phyloP scores from a whole-genome alignment of 64 coral and sea anemone genomes.

The Stylophora pistillata region DNA sequence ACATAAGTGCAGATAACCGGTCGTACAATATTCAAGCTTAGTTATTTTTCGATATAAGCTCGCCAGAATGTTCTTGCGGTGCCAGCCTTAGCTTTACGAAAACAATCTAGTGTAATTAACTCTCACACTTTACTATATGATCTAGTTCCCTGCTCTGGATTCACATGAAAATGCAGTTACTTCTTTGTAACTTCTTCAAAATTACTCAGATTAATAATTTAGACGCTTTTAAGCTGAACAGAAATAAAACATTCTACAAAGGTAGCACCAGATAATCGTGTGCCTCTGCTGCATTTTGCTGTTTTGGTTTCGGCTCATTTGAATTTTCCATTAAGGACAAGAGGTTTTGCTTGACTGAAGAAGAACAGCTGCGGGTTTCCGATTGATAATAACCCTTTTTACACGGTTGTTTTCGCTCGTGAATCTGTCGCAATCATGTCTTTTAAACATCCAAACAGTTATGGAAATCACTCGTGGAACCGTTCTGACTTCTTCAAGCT shows the following conservation, averaged over 20 bases:
- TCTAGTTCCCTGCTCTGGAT: not conserved
- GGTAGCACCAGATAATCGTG: not conserved
- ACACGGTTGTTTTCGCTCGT: not conserved
- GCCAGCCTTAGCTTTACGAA: not conserved
- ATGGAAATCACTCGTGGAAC: not conserved
- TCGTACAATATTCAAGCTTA: not conserved
- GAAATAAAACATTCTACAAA: not conserved
- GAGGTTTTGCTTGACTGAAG: not conserved
- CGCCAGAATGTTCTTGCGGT: not conserved
- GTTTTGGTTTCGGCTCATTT: slow-evolving; percentile 1
- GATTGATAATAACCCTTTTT: slow-evolving; percentile 4
- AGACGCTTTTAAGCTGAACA: not conserved
- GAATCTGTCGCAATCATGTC: not conserved
- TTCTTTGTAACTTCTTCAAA: not conserved
- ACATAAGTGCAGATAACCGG: not conserved
- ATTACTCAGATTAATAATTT: not conserved
- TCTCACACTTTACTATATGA: not conserved
- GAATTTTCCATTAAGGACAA: slow-evolving; percentile 46
- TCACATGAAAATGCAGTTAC: not conserved
- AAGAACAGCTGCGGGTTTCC: not conserved
- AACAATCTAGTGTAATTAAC: not conserved
- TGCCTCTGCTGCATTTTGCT: not conserved
- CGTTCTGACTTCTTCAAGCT: too few species aligned
- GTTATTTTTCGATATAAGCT: not conserved
- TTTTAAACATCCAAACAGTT: not conserved